Evolutionary conservation across 2,888 invertebrate genomes (phyloP), one percentile per base, ranked within the genome.

Genomic region (Caprella mutica): DNA sequence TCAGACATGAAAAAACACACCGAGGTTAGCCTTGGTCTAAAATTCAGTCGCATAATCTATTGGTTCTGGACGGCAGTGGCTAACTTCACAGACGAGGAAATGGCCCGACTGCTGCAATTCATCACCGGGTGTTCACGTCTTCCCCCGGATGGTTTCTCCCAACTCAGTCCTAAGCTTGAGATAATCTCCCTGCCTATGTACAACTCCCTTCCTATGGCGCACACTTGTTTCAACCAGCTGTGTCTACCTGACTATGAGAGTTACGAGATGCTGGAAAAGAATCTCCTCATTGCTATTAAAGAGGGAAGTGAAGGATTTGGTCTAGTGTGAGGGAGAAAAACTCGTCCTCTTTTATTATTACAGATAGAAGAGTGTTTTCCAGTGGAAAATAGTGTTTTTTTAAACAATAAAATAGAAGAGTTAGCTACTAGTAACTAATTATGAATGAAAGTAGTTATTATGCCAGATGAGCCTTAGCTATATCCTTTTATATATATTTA

Each of bases 301-400:
- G 94, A 94, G 77, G 93, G 93, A 42, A 88, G 86, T 33, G 93
- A 93, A 78, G 94, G 93, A 12, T 94, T 94, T 74, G 86, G 86
- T 62, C 79, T 84, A 79, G 68, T 66, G 51, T 61, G n/a, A n/a
- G n/a, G n/a, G n/a, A n/a, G n/a, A n/a, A n/a, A n/a, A n/a, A n/a
- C n/a, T n/a, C n/a, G n/a, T n/a, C n/a, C n/a, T n/a, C n/a, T n/a
- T n/a, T n/a, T n/a, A n/a, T n/a, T n/a, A n/a, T n/a, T n/a, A n/a
- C n/a, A n/a, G n/a, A n/a, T n/a, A n/a, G n/a, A n/a, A n/a, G n/a
- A n/a, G n/a, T n/a, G n/a, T n/a, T n/a, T n/a, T n/a, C n/a, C n/a
- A n/a, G n/a, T n/a, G n/a, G n/a, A n/a, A n/a, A n/a, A n/a, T n/a
- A n/a, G n/a, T n/a, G n/a, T n/a, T n/a, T n/a, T n/a, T n/a, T n/a